Evolutionary conservation across 1,140 invertebrate species (phyloP).

Genomic region (Archegozetes longisetosus): DNA sequence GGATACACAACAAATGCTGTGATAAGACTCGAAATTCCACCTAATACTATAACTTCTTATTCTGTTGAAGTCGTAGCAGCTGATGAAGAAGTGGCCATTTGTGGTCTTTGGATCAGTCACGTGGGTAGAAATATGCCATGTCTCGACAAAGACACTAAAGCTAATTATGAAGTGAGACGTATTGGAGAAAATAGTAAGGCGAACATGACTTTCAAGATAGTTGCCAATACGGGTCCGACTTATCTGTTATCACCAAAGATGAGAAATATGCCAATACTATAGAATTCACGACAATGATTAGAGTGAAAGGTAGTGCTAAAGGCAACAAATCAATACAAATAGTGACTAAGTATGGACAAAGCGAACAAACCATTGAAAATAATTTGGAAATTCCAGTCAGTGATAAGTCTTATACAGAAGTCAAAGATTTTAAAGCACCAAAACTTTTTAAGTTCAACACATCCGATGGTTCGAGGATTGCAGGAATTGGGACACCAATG

Average conservation of each 20-base stretch:
- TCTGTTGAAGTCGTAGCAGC: slow-evolving; percentile 12
- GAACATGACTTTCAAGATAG: slow-evolving; percentile 13
- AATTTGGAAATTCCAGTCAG: neutral
- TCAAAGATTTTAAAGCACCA: slow-evolving; percentile 14
- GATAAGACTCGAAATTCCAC: slow-evolving; percentile 13
- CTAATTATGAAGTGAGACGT: slow-evolving; percentile 17
- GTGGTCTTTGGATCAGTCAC: slow-evolving; percentile 19
- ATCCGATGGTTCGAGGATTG: slow-evolving; percentile 7
- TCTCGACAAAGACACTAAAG: slow-evolving; percentile 14
- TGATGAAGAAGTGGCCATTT: slow-evolving; percentile 19
- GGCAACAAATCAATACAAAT: neutral
- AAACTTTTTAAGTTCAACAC: slow-evolving; percentile 15
- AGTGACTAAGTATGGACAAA: neutral
- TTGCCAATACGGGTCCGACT: slow-evolving; percentile 20
- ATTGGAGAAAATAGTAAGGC: slow-evolving; percentile 19
- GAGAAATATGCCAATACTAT: slow-evolving; percentile 7
- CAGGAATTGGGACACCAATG: slow-evolving; percentile 7
- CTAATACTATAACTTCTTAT: slow-evolving; percentile 14
- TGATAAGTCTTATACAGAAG: neutral
- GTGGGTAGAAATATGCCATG: slow-evolving; percentile 21
- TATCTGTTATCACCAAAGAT: neutral
- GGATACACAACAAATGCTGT: slow-evolving; percentile 16
- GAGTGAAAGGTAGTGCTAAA: slow-evolving; percentile 1
- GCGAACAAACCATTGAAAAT: neutral
- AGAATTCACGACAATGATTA: slow-evolving; percentile 10